Base-by-base conservation (phyloP, 35 echinoderm and acorn worm genomes). In the Heliocidaris tuberculata region DNA sequence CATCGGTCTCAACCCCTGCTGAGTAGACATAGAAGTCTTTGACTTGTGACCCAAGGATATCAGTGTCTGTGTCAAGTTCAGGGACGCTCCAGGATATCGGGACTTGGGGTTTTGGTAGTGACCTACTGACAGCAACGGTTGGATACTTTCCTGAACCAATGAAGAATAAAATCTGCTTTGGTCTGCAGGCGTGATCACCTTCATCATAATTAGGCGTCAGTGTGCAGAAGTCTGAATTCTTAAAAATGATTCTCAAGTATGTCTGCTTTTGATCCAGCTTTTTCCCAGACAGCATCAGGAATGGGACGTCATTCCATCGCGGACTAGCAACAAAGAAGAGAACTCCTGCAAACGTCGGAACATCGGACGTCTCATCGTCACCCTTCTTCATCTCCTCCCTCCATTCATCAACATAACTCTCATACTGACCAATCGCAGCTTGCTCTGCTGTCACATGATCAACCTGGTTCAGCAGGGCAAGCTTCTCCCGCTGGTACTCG, bases 361-460 rank as follows among this genome's bases (percentile, higher is more conserved):
- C 95, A 5, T 54, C 21, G 17, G 94, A 96, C 50, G 48, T 92
- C 42, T 97, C 95, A 61, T 94, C 92, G 16, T 88, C 86, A 21
- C 86, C 89, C 31, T 95, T 95, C 17, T 94, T 59, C 15, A 96
- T 85, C 94, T 99, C 98, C 29, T 95, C 95, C 85, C 90, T 93
- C 96, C 97, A 95, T 78, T 99, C 94, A 30, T 90, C 90, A 1
- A 85, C 32, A 85, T 99, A 99, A 31, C 86, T 93, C 32, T 96
- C 70, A 91, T 99, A 99, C 94, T 99, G 98, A 85, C 97, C 98
- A 97, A 99, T 97, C 94, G 97, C 96, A 86, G 95, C 95, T 50
- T 96, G 96, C 6, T 96, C 29, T 49, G 94, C 32, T 32, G 92
- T 97, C 61, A 97, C 86, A 31, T 95, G 96, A 48, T 95, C 78